Evolutionary conservation across 2,113 vertebrate genomes (phyloP), one percentile per base, ranked within the genome.

Genomic region (Nymphicus hollandicus): DNA sequence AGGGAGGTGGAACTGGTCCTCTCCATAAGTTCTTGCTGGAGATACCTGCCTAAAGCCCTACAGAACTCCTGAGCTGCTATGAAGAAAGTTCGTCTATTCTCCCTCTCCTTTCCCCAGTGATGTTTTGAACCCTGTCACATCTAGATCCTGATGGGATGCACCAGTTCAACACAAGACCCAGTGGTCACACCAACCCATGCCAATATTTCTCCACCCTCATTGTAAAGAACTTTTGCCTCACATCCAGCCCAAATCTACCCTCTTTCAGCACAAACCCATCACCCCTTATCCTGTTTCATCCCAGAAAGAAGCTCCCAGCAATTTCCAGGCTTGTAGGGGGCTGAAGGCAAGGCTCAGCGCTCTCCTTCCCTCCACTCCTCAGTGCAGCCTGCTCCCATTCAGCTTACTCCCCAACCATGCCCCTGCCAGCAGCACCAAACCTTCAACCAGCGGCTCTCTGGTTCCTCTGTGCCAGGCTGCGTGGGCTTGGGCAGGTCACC

Each of bases 341-440:
- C 44, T 10, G 31, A 43, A 33, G 31, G 15, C 53, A 60, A 20
- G 31, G 31, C 15, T 44, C 10, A 8, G 35, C 17, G 4, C 44
- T 9, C 35, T 25, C 43, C 52, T 47, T 19, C 44, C 17, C 8
- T 8, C 65, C 53, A 14, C 4, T 53, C n/a, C 44, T 33, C 44
- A 5, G 1, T 22, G 17, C 79, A 33, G 28, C 43, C 33, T 17
- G 17, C 35, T 27, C 23, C 19, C 31, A n/a, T 33, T 0, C 2
- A 12, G 49, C 61, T 35, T 7, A 4, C 23, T 50, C 46, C 16
- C 31, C 15, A 1, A 27, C 35, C 55, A 2, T 55, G 49, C 41
- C 60, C 11, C 17, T 2, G 14, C 68, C 25, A 22, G 29, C 2
- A 6, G 43, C 3, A 2, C 37, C 0, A 0, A 71, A 28, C 24